These are phyloP conservation scores for Troilus luridus DNA, from an alignment of 2,888 invertebrate species.

Conservation along the genomic window DNA sequence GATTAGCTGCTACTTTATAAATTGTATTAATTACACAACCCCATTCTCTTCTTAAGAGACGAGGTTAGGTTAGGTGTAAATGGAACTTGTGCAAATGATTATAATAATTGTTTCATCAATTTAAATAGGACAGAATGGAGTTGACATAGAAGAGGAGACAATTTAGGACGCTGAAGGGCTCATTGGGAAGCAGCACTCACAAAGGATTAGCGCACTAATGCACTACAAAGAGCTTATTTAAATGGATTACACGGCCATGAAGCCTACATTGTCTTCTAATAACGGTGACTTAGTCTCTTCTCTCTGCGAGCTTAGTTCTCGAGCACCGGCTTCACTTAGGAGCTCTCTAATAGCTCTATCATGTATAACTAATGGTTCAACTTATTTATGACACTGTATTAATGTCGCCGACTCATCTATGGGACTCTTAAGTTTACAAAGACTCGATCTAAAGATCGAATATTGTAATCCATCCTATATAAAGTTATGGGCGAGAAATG, in stretches of 20 bases:
- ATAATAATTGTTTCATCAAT: background rate
- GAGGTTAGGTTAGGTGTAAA: background rate
- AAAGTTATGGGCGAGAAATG: too few species aligned
- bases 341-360: background rate
- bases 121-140: background rate
- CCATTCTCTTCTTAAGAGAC: background rate
- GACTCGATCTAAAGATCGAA: too few species aligned
- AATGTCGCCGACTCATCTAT: background rate
- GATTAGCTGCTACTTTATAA: background rate
- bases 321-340: background rate
- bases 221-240: constrained; percentile 28
- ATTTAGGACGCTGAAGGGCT: background rate
- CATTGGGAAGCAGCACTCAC: background rate
- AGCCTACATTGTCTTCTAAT: constrained; percentile 45
- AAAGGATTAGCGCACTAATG: constrained; percentile 31
- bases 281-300: constrained; percentile 22
- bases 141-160: constrained; percentile 6
- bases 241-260: constrained; percentile 35
- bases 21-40: background rate
- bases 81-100: background rate
- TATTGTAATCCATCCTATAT: too few species aligned
- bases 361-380: background rate
- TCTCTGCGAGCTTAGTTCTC: constrained; percentile 28
- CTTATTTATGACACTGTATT: background rate
- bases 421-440: too few species aligned